Percentiles rank a stretch among this genome's conserved stretches.
These are phyloP conservation scores for Toxonevra muliebris DNA, from an alignment of 2,888 invertebrate genomes.

Conservation along the genomic window DNA sequence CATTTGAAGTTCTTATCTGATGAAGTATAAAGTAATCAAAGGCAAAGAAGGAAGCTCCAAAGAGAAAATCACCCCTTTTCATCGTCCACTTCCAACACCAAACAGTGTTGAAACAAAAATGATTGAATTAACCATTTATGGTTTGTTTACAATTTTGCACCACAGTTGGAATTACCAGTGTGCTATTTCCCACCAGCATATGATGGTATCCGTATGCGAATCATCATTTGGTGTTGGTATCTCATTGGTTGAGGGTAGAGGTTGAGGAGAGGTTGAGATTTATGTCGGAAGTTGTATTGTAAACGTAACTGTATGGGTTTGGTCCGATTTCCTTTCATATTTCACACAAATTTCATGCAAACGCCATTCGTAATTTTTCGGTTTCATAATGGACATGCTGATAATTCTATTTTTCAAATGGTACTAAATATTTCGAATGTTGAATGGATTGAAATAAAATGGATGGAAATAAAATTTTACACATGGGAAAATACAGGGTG, in stretches of 20 bases:
- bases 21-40: conserved; percentile 42
- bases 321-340: conserved; percentile 59
- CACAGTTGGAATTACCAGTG: conserved; percentile 22
- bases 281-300: conserved; percentile 32
- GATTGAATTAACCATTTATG: conserved; percentile 63
- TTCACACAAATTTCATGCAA: conserved; percentile 49
- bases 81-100: conserved; percentile 7
- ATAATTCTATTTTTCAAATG: neutral
- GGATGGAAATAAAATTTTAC: neutral
- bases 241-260: neutral
- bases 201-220: conserved; percentile 5
- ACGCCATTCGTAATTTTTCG: conserved; percentile 8
- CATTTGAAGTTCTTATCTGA: conserved; percentile 41
- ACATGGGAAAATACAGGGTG: too few relatives aligned
- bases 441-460: neutral
- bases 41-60: conserved; percentile 3
- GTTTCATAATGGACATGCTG: too few relatives aligned
- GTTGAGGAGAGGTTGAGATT: conserved; percentile 19
- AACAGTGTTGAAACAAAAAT: conserved; percentile 45
- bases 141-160: conserved; percentile 48
- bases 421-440: neutral
- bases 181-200: neutral
- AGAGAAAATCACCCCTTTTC: conserved; percentile 13
- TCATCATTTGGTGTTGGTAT: conserved; percentile 1
- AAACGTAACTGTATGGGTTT: conserved; percentile 55